Base-by-base conservation (phyloP, 2,888 invertebrate species). In the Scaptomyza parva region DNA sequence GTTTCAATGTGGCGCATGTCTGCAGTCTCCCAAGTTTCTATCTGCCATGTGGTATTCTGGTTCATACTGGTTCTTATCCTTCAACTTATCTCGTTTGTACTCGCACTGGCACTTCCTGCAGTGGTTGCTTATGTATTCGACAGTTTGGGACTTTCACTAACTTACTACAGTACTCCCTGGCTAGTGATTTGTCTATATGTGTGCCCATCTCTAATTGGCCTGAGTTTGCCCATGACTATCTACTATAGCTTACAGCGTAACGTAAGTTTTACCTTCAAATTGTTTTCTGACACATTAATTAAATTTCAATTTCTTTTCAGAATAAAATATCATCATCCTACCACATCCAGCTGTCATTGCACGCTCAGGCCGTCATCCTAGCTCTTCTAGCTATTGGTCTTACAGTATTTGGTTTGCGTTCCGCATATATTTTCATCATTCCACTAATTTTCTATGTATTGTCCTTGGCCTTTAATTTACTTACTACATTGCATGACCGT, bases 111-210 rank as follows among this genome's bases (percentile, higher is more conserved):
- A 1, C 69, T 92, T 50, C 88, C 90, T 1, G 14, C 91, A 12
- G 28, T 89, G 1, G 68, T 92, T 37, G 91, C 92, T 4, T 57
- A 89, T 8, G 60, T 91, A 2, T 79, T 92, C 44, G 92, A 93
- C 70, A 77, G 72, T 8, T 64, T 82, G 6, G 88, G 91, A 53
- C 79, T 90, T 35, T 90, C 92, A 1, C 92, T 95, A 93, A 92
- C 93, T 43, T 95, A 94, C 94, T 95, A 93, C 78, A 92, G 93
- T 9, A 89, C 92, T 66, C 92, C 92, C 22, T 92, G 92, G 90
- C 88, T 94, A 43, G 89, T 94, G 18, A 87, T 92, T 58, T 92
- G 92, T 2, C 63, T 89, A 3, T 89, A 88, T 43, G 64, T 88
- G 1, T 88, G 89, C 33, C 92, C 92, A 1, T 72, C 89, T 3